Conservation (phyloP, 2,888 invertebrate species). For the Enchytraeus crypticus region DNA sequence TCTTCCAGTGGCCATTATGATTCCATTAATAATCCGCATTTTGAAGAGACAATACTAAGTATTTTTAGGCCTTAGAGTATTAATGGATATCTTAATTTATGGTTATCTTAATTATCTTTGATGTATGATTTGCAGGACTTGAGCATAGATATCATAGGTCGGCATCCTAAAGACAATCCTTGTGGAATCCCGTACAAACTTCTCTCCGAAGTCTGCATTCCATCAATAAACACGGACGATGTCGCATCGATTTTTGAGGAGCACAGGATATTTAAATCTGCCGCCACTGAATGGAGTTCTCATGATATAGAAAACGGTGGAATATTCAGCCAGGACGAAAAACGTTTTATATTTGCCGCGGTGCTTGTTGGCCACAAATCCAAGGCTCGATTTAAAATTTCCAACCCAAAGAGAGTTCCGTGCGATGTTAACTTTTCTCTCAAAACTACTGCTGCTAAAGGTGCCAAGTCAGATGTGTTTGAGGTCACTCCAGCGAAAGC, state of each 20-base stretch:
- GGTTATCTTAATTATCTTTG: no score
- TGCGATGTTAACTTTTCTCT: constrained; percentile 45
- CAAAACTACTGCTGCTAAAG: constrained; percentile 34
- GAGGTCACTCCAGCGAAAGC: constrained; percentile 45
- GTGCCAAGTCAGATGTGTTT: constrained; percentile 39
- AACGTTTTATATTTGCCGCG: constrained; percentile 47
- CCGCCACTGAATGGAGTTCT: no score
- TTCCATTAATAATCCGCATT: no score
- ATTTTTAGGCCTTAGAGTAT: no score
- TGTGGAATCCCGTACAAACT: constrained; percentile 45
- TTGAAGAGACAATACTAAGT: no score
- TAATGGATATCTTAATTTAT: no score
- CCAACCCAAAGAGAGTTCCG: constrained; percentile 46
- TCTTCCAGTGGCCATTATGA: no score
- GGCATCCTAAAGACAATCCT: constrained; percentile 40
- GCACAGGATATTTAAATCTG: constrained; percentile 45
- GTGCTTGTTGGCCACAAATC: constrained; percentile 47
- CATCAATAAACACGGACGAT: constrained; percentile 43
- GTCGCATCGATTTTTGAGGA: constrained; percentile 48
- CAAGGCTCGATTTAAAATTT: constrained; percentile 47
- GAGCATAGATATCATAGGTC: constrained; percentile 44
- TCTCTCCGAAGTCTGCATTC: constrained; percentile 45
- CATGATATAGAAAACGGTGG: constrained; percentile 37
- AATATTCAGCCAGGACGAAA: constrained; percentile 47
- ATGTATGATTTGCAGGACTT: constrained; percentile 40